Base-by-base conservation (phyloP, 2,888 invertebrate genomes). In the Tridacna crocea region DNA sequence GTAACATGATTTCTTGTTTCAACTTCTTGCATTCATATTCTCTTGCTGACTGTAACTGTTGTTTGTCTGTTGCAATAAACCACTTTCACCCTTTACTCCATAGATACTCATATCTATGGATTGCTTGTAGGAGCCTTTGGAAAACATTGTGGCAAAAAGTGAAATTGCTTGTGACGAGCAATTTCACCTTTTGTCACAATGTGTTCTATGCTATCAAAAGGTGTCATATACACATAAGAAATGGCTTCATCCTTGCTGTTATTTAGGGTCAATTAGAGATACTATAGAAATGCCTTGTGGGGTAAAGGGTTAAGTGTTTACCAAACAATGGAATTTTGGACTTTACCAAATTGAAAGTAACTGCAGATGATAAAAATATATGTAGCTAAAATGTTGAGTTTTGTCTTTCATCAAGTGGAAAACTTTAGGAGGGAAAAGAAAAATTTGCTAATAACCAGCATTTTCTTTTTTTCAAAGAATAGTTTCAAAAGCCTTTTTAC, bases 1-100 rank as follows among this genome's bases (percentile, higher is more conserved):
- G 94, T 94, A 81, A 85, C 66, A 61, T 1, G 1, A 61, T 61
- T 55, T 19, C 2, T 10, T 22, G 12, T 12, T 61, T 61, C n/a
- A 61, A 4, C 4, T 22, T 22, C 22, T 15, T 55, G 55, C 55
- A 61, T 60, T 15, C 60, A 12, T n/a, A 10, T 61, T 4, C n/a
- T 22, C 24, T 22, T 61, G 61, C 24, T 10, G n/a, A 4, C 15
- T 10, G n/a, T 60, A n/a, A 60, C n/a, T n/a, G n/a, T n/a, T n/a
- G n/a, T n/a, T n/a, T 51, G 17, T 51, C 17, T 51, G 51, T n/a
- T n/a, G n/a, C n/a, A n/a, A n/a, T n/a, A n/a, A n/a, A n/a, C n/a
- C n/a, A n/a, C n/a, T 13, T 51, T 51, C 11, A 51, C 51, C 51
- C 51, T 51, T 51, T 51, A 11, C 51, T 15, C 15, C 51, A 51